A percentile compares a stretch with the other conserved stretches of the same genome.
Evolutionary conservation across 1,140 invertebrate genomes (phyloP).

Genomic region (Nasonia giraulti): DNA sequence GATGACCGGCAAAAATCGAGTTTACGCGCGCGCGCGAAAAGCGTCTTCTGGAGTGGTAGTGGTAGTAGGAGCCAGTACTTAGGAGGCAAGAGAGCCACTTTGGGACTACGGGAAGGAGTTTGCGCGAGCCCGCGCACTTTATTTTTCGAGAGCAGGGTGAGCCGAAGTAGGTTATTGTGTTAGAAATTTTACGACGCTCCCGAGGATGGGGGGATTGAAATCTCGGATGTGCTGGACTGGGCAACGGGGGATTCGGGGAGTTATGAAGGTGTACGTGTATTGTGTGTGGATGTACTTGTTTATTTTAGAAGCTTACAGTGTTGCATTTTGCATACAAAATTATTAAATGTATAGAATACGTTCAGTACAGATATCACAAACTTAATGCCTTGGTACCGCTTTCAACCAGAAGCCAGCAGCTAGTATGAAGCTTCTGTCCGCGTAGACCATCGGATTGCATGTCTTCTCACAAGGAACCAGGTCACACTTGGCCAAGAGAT

Average conservation of each 20-base stretch:
- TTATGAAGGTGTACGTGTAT: not conserved
- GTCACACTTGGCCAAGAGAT: slow-evolving; percentile 60
- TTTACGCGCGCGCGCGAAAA: slow-evolving; percentile 9
- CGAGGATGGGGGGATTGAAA: not conserved
- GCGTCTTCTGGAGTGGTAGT: not conserved
- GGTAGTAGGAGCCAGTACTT: not conserved
- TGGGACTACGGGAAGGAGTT: not conserved
- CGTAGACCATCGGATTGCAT: slow-evolving; percentile 50
- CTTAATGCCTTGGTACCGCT: not conserved
- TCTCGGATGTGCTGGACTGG: not conserved
- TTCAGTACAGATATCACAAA: too few relatives aligned
- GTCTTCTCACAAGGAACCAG: slow-evolving; percentile 56
- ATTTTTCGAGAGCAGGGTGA: not conserved
- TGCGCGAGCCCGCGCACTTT: not conserved
- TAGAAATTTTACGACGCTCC: slow-evolving; percentile 18
- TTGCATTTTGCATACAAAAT: not conserved
- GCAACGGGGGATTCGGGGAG: not conserved
- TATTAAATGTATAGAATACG: too few relatives aligned
- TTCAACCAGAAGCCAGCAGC: slow-evolving; percentile 51
- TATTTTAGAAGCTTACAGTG: not conserved
- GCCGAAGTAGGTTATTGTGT: slow-evolving; percentile 37
- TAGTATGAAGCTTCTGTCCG: slow-evolving; percentile 43
- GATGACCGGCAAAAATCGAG: slow-evolving; percentile 29
- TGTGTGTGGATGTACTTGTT: not conserved
- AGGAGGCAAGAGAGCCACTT: not conserved